Evolutionary conservation across 2,888 invertebrate genomes (phyloP).

Genomic region (Tanaodytes sp.): DNA sequence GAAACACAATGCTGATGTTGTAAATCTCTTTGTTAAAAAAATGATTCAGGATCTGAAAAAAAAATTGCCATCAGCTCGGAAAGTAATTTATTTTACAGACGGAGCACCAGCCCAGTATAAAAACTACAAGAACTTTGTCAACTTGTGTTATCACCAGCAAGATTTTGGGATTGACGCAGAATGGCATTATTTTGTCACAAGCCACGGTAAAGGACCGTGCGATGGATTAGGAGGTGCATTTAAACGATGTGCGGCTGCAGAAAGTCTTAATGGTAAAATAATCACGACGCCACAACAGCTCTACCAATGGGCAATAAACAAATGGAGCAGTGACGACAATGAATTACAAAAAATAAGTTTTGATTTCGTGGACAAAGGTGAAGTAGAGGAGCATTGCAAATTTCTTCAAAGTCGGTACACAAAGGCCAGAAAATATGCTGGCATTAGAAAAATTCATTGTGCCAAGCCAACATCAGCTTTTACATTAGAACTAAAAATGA

Average conservation of each 20-base stretch:
- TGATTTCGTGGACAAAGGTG: background rate
- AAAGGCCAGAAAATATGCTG: too few species aligned
- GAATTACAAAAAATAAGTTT: background rate
- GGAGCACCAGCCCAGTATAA: conserved; percentile 3
- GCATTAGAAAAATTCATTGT: too few species aligned
- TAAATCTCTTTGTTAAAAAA: conserved; percentile 5
- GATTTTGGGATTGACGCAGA: background rate
- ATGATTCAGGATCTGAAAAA: background rate
- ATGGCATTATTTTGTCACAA: conserved; percentile 9
- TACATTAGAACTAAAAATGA: too few species aligned
- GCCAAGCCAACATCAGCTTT: too few species aligned
- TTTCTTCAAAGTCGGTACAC: too few species aligned
- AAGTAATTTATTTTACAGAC: conserved; percentile 1
- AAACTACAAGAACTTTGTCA: conserved; percentile 3
- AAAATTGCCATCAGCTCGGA: background rate
- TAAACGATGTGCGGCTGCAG: background rate
- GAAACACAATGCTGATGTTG: conserved; percentile 12
- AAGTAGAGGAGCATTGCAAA: too few species aligned
- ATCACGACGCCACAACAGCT: conserved; percentile 5
- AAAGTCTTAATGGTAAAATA: background rate
- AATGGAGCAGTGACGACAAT: background rate
- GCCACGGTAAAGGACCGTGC: conserved; percentile 2
- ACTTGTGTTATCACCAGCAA: background rate
- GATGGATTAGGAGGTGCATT: conserved; percentile 9
- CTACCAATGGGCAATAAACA: background rate